phyloP scores from a whole-genome alignment of 2,888 invertebrate species.

The Baccha elongata region DNA sequence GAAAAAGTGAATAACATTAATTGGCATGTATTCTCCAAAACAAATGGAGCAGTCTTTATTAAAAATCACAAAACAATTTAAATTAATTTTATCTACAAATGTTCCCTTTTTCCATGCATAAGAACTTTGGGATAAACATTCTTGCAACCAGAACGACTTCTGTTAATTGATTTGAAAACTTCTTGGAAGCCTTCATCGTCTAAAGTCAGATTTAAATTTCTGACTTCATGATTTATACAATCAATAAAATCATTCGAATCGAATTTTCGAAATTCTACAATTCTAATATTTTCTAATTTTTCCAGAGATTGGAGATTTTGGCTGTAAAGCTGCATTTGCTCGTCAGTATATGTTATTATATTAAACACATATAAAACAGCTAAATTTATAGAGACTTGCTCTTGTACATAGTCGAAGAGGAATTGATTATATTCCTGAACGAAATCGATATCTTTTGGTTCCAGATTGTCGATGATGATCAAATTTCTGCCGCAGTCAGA shows the following conservation, averaged over 20 bases:
- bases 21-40: slow-evolving; percentile 5
- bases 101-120: slow-evolving; percentile 64
- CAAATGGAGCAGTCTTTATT: slow-evolving; percentile 61
- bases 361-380: slow-evolving; percentile 79
- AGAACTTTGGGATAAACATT: slow-evolving; percentile 78
- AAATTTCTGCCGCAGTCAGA: slow-evolving; percentile 80
- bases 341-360: slow-evolving; percentile 74
- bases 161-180: slow-evolving; percentile 76
- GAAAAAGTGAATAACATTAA: too few species aligned
- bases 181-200: slow-evolving; percentile 74
- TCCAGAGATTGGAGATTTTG: slow-evolving; percentile 71
- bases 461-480: slow-evolving; percentile 79
- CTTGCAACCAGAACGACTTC: slow-evolving; percentile 79
- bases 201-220: slow-evolving; percentile 74
- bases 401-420: background rate
- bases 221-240: slow-evolving; percentile 77
- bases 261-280: slow-evolving; percentile 77
- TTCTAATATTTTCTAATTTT: slow-evolving; percentile 71
- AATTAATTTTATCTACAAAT: background rate
- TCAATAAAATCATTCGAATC: slow-evolving; percentile 75
- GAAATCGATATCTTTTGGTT: slow-evolving; percentile 73
- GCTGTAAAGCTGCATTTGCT: slow-evolving; percentile 47
- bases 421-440: slow-evolving; percentile 76
- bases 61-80: slow-evolving; percentile 44
- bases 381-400: slow-evolving; percentile 65